phyloP scores from a whole-genome alignment of 2,797 vertebrate genomes.

The Poeciliopsis infans region DNA sequence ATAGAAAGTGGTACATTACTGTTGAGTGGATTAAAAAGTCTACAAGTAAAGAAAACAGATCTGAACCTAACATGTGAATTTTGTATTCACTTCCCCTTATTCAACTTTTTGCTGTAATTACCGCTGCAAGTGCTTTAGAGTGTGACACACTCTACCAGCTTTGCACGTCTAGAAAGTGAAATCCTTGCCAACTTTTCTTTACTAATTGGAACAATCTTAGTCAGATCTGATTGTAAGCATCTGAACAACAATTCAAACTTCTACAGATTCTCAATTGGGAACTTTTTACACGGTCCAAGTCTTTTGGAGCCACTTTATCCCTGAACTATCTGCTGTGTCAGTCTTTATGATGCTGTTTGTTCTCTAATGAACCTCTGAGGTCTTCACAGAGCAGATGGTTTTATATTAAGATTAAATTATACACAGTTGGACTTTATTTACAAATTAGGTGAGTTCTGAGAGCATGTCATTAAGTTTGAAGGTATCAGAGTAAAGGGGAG shows the following conservation, averaged over 20 bases:
- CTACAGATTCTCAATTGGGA: neutral
- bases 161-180: neutral
- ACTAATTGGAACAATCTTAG: neutral
- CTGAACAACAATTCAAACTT: neutral
- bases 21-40: neutral
- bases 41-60: neutral
- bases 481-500: neutral
- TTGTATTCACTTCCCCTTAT: neutral
- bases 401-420: neutral
- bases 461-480: neutral
- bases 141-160: neutral
- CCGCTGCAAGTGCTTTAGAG: neutral
- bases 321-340: neutral
- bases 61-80: neutral
- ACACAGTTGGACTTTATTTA: neutral
- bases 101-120: neutral
- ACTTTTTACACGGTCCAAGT: neutral
- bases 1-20: neutral
- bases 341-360: neutral
- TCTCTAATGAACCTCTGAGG: neutral
- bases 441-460: neutral
- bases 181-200: neutral
- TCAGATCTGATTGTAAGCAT: neutral
- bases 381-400: neutral
- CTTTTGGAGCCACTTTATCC: neutral